phyloP scores from a whole-genome alignment of 2,113 vertebrate genomes.

The Amblyornis subalaris region DNA sequence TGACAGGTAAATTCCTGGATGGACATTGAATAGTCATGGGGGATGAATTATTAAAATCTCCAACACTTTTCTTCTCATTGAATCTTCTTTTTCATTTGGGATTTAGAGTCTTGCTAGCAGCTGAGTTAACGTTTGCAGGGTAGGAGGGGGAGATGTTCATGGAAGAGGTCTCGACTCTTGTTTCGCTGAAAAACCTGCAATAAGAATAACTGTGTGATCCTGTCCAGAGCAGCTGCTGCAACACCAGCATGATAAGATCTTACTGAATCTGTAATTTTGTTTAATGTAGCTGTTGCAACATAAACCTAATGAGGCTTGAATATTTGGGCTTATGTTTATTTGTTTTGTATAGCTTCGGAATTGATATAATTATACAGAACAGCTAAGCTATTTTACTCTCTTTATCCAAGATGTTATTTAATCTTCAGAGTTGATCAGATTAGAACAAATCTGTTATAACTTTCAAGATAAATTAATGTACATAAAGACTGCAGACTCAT shows the following conservation, averaged over 20 bases:
- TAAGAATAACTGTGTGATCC: neutral
- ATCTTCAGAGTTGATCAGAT: conserved; percentile 19
- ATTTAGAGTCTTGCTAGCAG: neutral
- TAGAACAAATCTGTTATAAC: neutral
- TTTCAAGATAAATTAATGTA: neutral
- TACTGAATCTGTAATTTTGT: conserved; percentile 2
- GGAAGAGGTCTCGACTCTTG: neutral
- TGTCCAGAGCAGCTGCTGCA: neutral
- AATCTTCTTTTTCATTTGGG: neutral
- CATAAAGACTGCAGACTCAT: neutral
- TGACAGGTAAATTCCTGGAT: neutral
- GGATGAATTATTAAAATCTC: neutral
- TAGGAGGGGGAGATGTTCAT: neutral
- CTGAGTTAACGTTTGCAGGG: neutral
- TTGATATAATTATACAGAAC: conserved; percentile 46
- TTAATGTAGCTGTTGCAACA: conserved; percentile 13
- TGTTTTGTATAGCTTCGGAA: conserved; percentile 46
- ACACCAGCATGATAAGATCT: neutral
- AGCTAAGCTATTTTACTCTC: conserved; percentile 11
- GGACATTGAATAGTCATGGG: neutral
- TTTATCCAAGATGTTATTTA: conserved; percentile 46
- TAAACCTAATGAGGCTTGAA: conserved; percentile 35
- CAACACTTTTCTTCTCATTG: neutral
- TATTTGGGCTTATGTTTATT: conserved; percentile 25
- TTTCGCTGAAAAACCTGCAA: neutral